These are phyloP conservation scores for Scolopax rusticola DNA, from an alignment of 2,797 vertebrate genomes.

Conservation along the genomic window DNA sequence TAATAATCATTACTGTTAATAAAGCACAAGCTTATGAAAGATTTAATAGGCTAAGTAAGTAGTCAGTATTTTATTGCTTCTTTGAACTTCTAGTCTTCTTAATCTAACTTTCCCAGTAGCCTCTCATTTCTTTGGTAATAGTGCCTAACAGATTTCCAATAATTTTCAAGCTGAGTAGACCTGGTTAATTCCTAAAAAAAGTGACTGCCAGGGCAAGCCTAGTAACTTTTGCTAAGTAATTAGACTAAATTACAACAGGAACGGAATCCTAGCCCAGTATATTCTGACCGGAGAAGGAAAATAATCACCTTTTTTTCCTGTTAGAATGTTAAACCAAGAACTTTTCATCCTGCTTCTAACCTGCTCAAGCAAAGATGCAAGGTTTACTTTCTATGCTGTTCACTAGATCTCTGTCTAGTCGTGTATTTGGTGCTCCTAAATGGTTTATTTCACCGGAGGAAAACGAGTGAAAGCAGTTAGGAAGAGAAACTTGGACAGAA, in stretches of 20 bases:
- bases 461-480: not conserved
- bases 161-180: not conserved
- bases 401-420: not conserved
- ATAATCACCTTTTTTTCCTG: not conserved
- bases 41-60: not conserved
- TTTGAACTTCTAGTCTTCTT: not conserved
- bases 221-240: not conserved
- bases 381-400: not conserved
- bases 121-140: not conserved
- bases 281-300: not conserved
- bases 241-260: not conserved
- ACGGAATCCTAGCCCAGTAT: not conserved
- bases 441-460: not conserved
- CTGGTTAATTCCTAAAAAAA: constrained; percentile 22
- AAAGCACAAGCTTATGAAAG: not conserved
- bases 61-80: not conserved
- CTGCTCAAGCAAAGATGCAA: not conserved
- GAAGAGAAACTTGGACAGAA: not conserved
- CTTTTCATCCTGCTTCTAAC: not conserved
- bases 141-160: not conserved
- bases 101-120: not conserved
- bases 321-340: not conserved
- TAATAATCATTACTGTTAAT: not conserved
- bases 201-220: not conserved
- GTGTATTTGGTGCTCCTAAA: not conserved